Conservation (phyloP, 1,140 invertebrate species). For the Drosophila prosaltans region DNA sequence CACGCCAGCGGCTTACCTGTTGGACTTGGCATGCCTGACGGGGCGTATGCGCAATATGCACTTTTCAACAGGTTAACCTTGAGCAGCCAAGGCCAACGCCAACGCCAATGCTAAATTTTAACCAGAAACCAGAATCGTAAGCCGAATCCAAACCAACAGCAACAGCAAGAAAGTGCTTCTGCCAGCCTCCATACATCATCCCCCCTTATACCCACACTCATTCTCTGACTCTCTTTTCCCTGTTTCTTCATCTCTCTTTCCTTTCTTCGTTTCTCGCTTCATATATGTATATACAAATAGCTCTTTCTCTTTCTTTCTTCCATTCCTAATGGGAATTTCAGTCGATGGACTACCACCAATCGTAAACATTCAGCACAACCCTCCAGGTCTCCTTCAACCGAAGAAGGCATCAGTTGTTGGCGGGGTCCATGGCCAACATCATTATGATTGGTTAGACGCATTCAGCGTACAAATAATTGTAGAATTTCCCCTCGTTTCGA, state of each 20-base stretch:
- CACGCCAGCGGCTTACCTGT: conserved; percentile 66
- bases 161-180: background rate
- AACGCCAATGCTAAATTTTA: background rate
- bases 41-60: conserved; percentile 77
- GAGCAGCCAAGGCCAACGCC: conserved; percentile 14
- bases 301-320: background rate
- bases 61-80: conserved; percentile 74
- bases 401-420: conserved; percentile 3
- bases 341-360: background rate
- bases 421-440: conserved; percentile 49
- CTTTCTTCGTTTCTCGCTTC: background rate
- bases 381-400: conserved; percentile 23
- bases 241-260: background rate
- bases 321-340: background rate
- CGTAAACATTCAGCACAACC: conserved; percentile 61
- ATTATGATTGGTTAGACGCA: background rate
- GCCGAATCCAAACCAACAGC: background rate
- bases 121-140: background rate
- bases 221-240: background rate
- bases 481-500: background rate
- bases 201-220: background rate
- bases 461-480: background rate
- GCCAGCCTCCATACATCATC: background rate
- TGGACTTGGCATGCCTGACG: conserved; percentile 39
- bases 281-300: background rate